phyloP scores from a whole-genome alignment of 2,888 invertebrate species.

The Pristionchus exspectatus region DNA sequence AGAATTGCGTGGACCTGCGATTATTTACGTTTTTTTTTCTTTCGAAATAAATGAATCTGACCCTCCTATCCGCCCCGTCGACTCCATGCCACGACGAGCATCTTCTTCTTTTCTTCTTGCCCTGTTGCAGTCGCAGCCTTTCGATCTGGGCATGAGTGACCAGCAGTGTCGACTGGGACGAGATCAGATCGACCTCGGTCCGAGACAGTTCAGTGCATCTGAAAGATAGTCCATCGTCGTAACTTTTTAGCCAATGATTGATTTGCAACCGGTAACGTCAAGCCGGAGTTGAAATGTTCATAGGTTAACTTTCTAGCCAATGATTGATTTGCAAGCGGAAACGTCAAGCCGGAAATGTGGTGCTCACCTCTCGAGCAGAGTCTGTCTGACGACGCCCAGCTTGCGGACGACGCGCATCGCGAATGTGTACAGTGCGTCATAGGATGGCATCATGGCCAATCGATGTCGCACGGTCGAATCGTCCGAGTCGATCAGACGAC shows the following conservation, averaged over 20 bases:
- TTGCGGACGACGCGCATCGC: constrained; percentile 74
- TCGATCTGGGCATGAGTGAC: constrained; percentile 71
- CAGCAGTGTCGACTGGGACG: constrained; percentile 72
- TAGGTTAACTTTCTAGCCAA: background rate
- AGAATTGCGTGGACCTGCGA: constrained; percentile 67
- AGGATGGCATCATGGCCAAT: constrained; percentile 74
- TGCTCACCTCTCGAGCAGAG: constrained; percentile 44
- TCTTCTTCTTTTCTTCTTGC: constrained; percentile 39
- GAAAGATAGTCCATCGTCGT: background rate
- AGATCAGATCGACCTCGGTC: constrained; percentile 72
- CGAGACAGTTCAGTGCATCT: constrained; percentile 50
- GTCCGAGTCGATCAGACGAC: constrained; percentile 47
- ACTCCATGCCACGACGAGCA: constrained; percentile 33
- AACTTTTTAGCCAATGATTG: background rate
- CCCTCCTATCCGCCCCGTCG: constrained; percentile 8
- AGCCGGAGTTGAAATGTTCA: background rate
- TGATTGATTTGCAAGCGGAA: background rate
- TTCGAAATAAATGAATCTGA: background rate
- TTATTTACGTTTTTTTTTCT: background rate
- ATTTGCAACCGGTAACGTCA: background rate
- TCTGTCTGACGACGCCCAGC: constrained; percentile 58
- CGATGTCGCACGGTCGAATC: constrained; percentile 52
- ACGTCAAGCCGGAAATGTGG: background rate
- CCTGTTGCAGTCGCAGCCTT: constrained; percentile 28
- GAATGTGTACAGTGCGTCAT: constrained; percentile 77